Conservation (phyloP, 2,113 vertebrate genomes). For the Nipponia nippon region DNA sequence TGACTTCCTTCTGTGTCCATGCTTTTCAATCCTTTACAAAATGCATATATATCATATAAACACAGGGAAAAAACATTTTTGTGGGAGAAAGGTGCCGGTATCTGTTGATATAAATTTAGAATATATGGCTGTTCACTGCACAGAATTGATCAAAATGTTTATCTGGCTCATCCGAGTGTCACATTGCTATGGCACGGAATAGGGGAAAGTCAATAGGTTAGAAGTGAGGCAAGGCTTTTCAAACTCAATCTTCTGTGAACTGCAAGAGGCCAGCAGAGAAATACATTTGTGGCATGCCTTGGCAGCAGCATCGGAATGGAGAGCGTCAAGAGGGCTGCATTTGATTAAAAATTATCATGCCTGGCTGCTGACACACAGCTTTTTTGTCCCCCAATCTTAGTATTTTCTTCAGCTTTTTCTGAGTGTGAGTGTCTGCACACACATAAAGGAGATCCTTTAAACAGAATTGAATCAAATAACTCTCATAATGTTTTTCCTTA, state of each 20-base stretch:
- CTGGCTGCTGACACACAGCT: conserved; percentile 11
- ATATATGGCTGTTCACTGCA: neutral
- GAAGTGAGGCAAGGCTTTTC: conserved; percentile 1
- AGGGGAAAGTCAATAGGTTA: conserved; percentile 14
- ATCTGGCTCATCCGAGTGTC: neutral
- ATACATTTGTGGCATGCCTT: neutral
- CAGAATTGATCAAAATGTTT: conserved; percentile 21
- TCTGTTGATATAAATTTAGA: neutral
- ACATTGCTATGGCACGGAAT: neutral
- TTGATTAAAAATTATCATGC: conserved; percentile 51
- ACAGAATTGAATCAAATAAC: conserved; percentile 24
- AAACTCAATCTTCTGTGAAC: neutral
- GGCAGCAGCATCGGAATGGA: neutral
- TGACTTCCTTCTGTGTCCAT: neutral
- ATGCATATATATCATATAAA: neutral
- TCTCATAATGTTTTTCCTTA: conserved; percentile 14
- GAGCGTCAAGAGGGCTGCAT: neutral
- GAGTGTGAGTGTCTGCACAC: neutral
- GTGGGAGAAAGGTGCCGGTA: neutral
- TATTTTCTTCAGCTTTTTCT: neutral
- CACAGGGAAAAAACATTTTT: rapidly evolving
- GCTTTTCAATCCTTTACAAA: neutral
- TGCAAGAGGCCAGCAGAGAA: neutral
- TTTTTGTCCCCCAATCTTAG: neutral
- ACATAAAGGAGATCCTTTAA: neutral